phyloP scores from a whole-genome alignment of 2,888 invertebrate species.

The Galeruca laticollis region DNA sequence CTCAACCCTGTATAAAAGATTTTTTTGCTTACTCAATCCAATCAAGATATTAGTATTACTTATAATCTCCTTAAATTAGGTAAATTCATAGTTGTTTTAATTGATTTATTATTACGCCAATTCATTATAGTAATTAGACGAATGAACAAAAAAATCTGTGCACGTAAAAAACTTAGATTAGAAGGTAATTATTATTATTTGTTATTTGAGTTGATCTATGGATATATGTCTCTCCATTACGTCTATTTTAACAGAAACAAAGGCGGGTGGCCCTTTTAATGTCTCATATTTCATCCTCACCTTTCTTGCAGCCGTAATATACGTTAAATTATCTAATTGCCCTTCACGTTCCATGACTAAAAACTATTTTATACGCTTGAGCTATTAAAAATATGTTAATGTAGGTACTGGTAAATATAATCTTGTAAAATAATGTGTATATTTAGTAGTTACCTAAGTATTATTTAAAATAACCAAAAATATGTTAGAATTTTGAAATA shows the following conservation, averaged over 20 bases:
- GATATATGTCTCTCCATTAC: constrained; percentile 2
- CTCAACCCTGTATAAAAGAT: no score
- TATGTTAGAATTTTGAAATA: not conserved
- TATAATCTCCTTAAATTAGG: no score
- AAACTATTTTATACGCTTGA: constrained; percentile 32
- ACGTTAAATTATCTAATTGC: constrained; percentile 37
- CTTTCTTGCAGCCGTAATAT: constrained; percentile 30
- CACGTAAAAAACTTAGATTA: not conserved
- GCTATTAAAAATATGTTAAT: constrained; percentile 29
- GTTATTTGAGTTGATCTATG: constrained; percentile 20
- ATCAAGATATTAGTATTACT: no score
- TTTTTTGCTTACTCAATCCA: no score
- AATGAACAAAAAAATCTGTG: not conserved
- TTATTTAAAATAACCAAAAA: not conserved
- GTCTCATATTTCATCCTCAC: constrained; percentile 38
- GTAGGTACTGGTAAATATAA: constrained; percentile 5
- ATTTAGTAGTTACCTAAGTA: not conserved
- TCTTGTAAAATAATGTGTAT: not conserved
- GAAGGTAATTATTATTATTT: constrained; percentile 14
- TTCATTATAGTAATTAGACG: not conserved
- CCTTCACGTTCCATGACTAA: constrained; percentile 38
- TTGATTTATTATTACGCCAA: no score
- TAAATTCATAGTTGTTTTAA: no score
- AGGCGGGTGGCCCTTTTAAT: constrained; percentile 38
- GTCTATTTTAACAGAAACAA: constrained; percentile 30